Evolutionary conservation across 2,888 invertebrate species (phyloP).

Genomic region (Oligia latruncula): DNA sequence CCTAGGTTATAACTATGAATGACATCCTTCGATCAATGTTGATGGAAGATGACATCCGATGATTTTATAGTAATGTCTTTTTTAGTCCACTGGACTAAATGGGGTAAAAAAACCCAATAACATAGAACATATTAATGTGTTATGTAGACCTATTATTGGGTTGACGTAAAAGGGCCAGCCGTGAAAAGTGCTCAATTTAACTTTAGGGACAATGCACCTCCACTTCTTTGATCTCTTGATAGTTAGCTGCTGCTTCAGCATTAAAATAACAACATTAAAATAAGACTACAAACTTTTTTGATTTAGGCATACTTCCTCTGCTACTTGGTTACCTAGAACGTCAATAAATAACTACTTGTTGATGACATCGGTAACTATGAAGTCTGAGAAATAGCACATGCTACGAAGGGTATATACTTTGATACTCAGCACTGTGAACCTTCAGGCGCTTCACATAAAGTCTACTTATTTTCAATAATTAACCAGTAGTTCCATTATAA

Average conservation of each 20-base stretch:
- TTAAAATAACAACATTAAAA: neutral
- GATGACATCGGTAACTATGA: neutral
- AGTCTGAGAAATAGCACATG: slow-evolving; percentile 10
- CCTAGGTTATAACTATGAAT: no score
- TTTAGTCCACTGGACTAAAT: no score
- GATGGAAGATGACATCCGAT: no score
- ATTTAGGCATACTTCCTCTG: neutral
- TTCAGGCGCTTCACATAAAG: neutral
- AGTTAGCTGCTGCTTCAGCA: neutral
- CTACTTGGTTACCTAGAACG: neutral
- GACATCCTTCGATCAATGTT: no score
- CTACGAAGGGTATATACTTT: neutral
- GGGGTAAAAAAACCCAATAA: no score
- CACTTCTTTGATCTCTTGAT: neutral
- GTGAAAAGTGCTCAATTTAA: neutral
- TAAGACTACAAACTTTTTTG: neutral
- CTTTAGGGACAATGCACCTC: no score
- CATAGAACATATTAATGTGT: no score
- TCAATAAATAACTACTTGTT: neutral
- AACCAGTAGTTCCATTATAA: neutral
- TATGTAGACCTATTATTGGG: no score
- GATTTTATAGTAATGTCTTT: neutral
- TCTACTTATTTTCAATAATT: slow-evolving; percentile 1
- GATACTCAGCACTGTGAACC: neutral
- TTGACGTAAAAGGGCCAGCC: neutral